Conservation (phyloP, 2,888 invertebrate species). For the Gastracanthus pulcherrimus region DNA sequence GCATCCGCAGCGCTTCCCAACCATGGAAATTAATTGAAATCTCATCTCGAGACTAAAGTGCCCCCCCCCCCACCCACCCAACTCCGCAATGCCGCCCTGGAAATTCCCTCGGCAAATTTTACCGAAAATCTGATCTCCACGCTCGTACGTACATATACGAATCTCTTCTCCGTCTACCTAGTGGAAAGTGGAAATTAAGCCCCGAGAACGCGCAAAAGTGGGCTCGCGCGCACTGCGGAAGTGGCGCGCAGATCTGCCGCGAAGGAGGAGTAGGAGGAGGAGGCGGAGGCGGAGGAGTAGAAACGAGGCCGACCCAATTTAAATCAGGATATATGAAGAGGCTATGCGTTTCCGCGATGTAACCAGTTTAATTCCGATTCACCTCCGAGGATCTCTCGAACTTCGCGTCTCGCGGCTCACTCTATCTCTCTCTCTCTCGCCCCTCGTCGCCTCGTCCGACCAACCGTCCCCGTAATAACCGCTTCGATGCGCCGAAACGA, state of each 20-base stretch:
- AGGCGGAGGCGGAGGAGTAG: conserved; percentile 18
- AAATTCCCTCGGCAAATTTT: conserved; percentile 37
- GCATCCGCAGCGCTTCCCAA: neutral
- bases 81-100: neutral
- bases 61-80: neutral
- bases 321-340: conserved; percentile 69
- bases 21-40: conserved; percentile 53
- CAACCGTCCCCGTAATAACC: conserved; percentile 44
- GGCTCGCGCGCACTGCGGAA: neutral
- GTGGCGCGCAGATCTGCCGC: too few species aligned
- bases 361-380: conserved; percentile 68
- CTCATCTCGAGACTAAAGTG: conserved; percentile 25
- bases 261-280: conserved; percentile 14
- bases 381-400: conserved; percentile 49
- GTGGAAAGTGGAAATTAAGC: conserved; percentile 35
- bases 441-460: too few species aligned
- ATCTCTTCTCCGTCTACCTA: neutral
- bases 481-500: conserved; percentile 27
- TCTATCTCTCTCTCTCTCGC: neutral
- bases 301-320: conserved; percentile 66
- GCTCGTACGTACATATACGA: too few species aligned
- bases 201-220: conserved; percentile 30
- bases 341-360: conserved; percentile 67
- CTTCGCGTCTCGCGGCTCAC: neutral
- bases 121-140: conserved; percentile 48